Base-by-base conservation (phyloP, 1,140 invertebrate species). In the Tenebrio molitor region DNA sequence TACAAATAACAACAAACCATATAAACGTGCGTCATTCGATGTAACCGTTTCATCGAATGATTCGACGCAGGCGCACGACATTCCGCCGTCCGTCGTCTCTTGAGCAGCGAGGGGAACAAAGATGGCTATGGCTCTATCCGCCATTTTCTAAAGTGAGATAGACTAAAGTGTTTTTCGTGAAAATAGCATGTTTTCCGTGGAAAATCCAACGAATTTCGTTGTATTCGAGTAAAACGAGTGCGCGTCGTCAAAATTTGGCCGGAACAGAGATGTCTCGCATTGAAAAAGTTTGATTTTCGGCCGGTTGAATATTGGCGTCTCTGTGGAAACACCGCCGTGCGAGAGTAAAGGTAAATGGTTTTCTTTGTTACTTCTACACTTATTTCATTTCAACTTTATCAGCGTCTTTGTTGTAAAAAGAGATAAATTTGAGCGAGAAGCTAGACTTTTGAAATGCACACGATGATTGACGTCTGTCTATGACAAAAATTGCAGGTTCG, bases 121-220 rank as follows among this genome's bases (percentile, higher is more conserved):
- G 82, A 83, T 81, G 81, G 81, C 81, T 78, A 82, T 79, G 81
- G 72, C 73, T 81, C 78, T 78, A 79, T 81, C 81, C 74, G 81
- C 81, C 81, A 83, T 83, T 82, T 83, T 83, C 81, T 82, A 82
- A 82, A 83, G 81, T 81, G 81, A 83, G 81, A 83, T 76, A 82
- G 81, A 83, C 74, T 72, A 69, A 79, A 76, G 74, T 78, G 77
- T 81, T 81, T 81, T 76, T 76, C 71, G 19, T 16, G 62, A 68
- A 75, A 73, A 29, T 58, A 58, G 50, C 50, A 58, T 58, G 50
- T 58, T 74, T 77, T 73, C 36, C 23, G 41, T 12, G 39, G 62
- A 33, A 76, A 70, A 77, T 74, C 41, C 12, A 6, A 19, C 16
- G 50, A 67, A 74, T 78, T 78, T 69, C 10, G 53, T 71, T 4